phyloP scores from a whole-genome alignment of 2,888 invertebrate genomes.

The Argynnis bischoffii region DNA sequence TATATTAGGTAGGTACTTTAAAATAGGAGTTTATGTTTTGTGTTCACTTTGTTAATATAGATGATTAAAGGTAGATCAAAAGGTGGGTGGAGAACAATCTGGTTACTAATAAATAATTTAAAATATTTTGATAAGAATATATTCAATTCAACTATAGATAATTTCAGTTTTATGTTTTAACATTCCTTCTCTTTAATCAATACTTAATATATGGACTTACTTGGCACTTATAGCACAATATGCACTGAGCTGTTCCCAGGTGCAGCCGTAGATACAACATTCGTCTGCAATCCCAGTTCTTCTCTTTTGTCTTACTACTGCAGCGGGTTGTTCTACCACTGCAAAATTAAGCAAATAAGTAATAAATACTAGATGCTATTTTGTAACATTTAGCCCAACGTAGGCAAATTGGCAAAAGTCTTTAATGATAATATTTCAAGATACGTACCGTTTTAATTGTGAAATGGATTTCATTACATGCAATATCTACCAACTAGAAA shows the following conservation, averaged over 20 bases:
- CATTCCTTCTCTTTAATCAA: neutral
- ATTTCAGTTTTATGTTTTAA: neutral
- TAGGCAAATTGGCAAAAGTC: neutral
- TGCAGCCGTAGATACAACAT: conserved; percentile 72
- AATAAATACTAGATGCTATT: conserved; percentile 17
- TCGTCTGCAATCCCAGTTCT: conserved; percentile 73
- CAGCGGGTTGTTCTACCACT: conserved; percentile 71
- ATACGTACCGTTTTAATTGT: neutral
- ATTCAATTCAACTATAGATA: too few relatives aligned
- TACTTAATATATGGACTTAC: conserved; percentile 46
- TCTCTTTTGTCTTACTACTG: conserved; percentile 60
- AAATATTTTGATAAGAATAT: too few relatives aligned
- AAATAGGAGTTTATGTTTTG: too few relatives aligned
- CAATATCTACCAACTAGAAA: too few relatives aligned
- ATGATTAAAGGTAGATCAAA: too few relatives aligned
- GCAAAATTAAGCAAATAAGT: conserved; percentile 39
- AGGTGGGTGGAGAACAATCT: too few relatives aligned
- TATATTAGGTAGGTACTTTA: too few relatives aligned
- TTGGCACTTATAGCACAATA: conserved; percentile 73
- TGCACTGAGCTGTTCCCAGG: conserved; percentile 67
- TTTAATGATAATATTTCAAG: too few relatives aligned
- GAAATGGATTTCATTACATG: neutral
- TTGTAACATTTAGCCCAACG: neutral
- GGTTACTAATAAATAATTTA: too few relatives aligned
- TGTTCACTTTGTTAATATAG: too few relatives aligned